Evolutionary conservation across 1,140 invertebrate genomes (phyloP).

Genomic region (Listronotus bonariensis): DNA sequence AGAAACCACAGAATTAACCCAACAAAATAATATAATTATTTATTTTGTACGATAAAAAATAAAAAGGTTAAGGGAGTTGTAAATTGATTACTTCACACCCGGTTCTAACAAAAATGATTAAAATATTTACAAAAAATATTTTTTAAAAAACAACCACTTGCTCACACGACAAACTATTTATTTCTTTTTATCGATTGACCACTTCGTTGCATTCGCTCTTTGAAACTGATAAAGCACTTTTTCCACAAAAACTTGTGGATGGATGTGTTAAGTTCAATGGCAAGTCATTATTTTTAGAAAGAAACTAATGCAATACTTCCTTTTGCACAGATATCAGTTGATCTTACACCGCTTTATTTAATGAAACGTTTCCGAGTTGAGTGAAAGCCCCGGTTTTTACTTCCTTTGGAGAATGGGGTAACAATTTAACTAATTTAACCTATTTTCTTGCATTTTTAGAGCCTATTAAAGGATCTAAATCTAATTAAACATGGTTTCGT

Average conservation of each 20-base stretch:
- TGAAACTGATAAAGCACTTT: not conserved
- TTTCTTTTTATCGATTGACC: not conserved
- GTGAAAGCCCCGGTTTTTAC: slow-evolving; percentile 25
- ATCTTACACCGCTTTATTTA: slow-evolving; percentile 33
- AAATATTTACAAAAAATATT: no score
- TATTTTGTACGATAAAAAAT: no score
- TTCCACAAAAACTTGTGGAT: slow-evolving; percentile 5
- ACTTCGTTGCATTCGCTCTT: not conserved
- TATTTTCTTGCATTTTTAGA: slow-evolving; percentile 16
- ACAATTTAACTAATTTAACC: slow-evolving; percentile 20
- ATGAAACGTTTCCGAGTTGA: slow-evolving; percentile 31
- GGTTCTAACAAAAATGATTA: no score
- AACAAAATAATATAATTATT: no score
- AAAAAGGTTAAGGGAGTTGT: no score
- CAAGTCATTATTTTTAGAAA: slow-evolving; percentile 25
- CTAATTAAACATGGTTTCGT: no score
- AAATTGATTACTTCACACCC: no score
- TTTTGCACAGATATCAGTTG: slow-evolving; percentile 26
- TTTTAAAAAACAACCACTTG: no score
- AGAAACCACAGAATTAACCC: no score
- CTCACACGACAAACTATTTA: no score
- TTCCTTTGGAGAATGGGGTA: slow-evolving; percentile 20
- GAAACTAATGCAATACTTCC: slow-evolving; percentile 25
- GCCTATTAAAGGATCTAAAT: not conserved
- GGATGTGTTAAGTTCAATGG: slow-evolving; percentile 27